Percentiles rank a stretch among this genome's conserved stretches.
Evolutionary conservation across 2,797 vertebrate genomes (phyloP).

Genomic region (Carcharodon carcharias): DNA sequence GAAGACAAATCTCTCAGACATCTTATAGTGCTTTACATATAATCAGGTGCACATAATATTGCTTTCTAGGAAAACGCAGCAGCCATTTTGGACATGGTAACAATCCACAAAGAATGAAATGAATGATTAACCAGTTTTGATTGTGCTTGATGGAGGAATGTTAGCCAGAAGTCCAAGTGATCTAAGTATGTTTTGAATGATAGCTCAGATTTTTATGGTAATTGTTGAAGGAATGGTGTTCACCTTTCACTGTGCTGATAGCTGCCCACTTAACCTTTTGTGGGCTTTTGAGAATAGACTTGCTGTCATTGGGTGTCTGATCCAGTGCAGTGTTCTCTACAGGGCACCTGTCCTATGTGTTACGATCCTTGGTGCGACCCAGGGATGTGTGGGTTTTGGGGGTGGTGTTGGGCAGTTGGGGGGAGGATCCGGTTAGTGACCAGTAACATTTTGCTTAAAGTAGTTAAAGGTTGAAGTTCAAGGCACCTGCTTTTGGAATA

Average conservation of each 20-base stretch:
- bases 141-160: background rate
- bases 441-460: too few species aligned
- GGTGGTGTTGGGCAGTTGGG: too few species aligned
- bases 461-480: too few species aligned
- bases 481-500: too few species aligned
- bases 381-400: too few species aligned
- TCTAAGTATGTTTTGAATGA: background rate
- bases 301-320: background rate
- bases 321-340: background rate
- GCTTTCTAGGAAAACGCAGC: background rate
- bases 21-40: background rate
- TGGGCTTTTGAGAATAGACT: background rate
- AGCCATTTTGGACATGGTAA: background rate
- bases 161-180: background rate
- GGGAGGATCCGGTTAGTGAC: too few species aligned
- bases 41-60: background rate
- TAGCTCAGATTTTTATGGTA: fast-evolving
- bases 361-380: too few species aligned
- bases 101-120: background rate
- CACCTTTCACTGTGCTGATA: background rate
- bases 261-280: background rate
- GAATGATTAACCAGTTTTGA: background rate
- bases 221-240: background rate
- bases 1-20: background rate
- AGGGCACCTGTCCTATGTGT: background rate